Evolutionary conservation across 2,797 vertebrate species (phyloP).

Genomic region (Eupleurogrammus muticus): DNA sequence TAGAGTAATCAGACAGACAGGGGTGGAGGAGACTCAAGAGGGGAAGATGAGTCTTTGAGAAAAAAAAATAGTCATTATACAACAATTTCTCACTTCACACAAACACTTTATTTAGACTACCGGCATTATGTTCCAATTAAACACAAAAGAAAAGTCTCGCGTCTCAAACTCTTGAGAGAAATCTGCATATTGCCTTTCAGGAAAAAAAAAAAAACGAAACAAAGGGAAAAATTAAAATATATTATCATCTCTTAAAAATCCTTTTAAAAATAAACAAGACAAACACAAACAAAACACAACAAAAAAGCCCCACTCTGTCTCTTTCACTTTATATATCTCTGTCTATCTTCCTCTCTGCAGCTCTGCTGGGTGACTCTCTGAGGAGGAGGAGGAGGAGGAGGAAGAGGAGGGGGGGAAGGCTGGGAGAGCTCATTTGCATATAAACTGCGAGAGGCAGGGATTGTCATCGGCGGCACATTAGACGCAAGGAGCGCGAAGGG

Average conservation of each 20-base stretch:
- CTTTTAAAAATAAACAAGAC: conserved; percentile 84
- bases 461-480: conserved; percentile 80
- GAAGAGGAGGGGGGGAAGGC: conserved; percentile 67
- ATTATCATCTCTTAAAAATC: conserved; percentile 84
- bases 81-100: conserved; percentile 71
- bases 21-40: conserved; percentile 51
- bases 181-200: conserved; percentile 74
- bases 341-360: conserved; percentile 44
- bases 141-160: conserved; percentile 71
- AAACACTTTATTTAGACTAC: conserved; percentile 74
- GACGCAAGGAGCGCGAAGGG: conserved; percentile 70
- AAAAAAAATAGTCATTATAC: conserved; percentile 60
- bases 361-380: conserved; percentile 72
- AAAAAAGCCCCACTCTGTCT: conserved; percentile 81
- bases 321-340: conserved; percentile 62
- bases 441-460: conserved; percentile 83
- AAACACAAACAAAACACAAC: conserved; percentile 86
- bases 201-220: conserved; percentile 66
- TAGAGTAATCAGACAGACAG: conserved; percentile 36
- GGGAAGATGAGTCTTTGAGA: conserved; percentile 42
- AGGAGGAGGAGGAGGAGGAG: conserved; percentile 77
- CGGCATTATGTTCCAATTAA: conserved; percentile 80
- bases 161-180: conserved; percentile 71
- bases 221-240: conserved; percentile 82
- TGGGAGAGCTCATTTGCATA: conserved; percentile 81